phyloP scores from a whole-genome alignment of 2,113 vertebrate genomes.

The Mormyrus lacerda region DNA sequence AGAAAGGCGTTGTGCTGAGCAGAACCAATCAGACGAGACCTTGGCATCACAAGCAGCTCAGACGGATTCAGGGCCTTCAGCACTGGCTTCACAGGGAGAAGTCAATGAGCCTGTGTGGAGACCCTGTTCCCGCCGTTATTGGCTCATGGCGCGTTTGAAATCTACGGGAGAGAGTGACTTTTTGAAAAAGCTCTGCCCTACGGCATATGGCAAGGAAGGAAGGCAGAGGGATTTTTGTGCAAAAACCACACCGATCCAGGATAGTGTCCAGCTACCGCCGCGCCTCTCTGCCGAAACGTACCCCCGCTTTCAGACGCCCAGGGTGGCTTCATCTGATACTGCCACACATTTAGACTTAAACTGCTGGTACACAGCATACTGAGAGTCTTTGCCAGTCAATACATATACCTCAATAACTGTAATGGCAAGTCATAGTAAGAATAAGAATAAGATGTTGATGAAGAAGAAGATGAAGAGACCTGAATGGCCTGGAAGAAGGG shows the following conservation, averaged over 20 bases:
- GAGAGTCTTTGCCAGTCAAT: constrained; percentile 47
- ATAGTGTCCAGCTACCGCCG: constrained; percentile 25
- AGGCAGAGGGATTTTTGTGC: constrained; percentile 13
- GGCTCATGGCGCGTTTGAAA: constrained; percentile 13
- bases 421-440: neutral
- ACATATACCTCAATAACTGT: constrained; percentile 39
- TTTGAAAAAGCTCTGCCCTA: constrained; percentile 1
- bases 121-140: neutral
- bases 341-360: neutral
- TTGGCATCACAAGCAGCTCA: constrained; percentile 4
- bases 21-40: neutral
- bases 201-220: neutral
- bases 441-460: neutral
- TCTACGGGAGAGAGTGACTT: constrained; percentile 11
- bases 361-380: constrained; percentile 26
- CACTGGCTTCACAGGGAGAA: neutral
- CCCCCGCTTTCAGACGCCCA: neutral
- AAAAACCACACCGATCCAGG: constrained; percentile 10
- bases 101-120: neutral
- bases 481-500: constrained; percentile 38
- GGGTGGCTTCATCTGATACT: neutral
- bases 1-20: neutral
- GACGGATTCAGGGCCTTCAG: neutral
- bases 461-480: neutral
- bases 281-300: neutral